These are phyloP conservation scores for Formica exsecta DNA, from an alignment of 1,140 invertebrate species.

Conservation along the genomic window DNA sequence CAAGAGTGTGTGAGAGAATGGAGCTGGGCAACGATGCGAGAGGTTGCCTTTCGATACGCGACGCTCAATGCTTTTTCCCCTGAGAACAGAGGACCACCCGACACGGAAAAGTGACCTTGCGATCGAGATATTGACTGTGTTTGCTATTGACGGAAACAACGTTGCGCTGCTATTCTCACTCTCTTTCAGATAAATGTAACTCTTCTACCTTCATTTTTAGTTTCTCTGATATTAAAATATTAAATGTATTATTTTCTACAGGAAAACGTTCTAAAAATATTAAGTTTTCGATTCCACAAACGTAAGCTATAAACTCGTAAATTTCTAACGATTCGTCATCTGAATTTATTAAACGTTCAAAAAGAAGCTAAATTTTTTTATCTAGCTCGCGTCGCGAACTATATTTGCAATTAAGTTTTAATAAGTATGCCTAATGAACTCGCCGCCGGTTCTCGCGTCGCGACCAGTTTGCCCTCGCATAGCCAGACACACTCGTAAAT, in stretches of 20 bases:
- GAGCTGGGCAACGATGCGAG: constrained; percentile 66
- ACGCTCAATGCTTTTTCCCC: constrained; percentile 71
- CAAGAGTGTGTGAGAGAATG: constrained; percentile 19
- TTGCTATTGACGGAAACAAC: neutral
- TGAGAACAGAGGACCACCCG: constrained; percentile 47
- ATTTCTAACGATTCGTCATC: neutral
- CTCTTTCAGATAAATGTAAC: neutral
- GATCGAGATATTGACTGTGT: constrained; percentile 31
- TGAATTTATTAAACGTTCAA: neutral
- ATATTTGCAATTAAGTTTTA: constrained; percentile 13
- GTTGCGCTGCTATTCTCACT: neutral
- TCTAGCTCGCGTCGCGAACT: neutral
- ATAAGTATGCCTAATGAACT: constrained; percentile 12
- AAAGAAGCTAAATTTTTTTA: too few species aligned
- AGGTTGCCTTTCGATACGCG: constrained; percentile 68
- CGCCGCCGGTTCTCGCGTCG: neutral
- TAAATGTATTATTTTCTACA: too few species aligned
- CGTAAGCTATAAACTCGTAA: neutral
- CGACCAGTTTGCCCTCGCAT: neutral
- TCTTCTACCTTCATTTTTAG: neutral
- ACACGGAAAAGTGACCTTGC: constrained; percentile 32
- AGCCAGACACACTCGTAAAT: constrained; percentile 12
- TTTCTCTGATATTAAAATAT: neutral
- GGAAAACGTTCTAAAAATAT: neutral
- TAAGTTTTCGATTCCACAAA: neutral